These are phyloP conservation scores for Columba janthina DNA, from an alignment of 2,113 vertebrate species.

Conservation along the genomic window DNA sequence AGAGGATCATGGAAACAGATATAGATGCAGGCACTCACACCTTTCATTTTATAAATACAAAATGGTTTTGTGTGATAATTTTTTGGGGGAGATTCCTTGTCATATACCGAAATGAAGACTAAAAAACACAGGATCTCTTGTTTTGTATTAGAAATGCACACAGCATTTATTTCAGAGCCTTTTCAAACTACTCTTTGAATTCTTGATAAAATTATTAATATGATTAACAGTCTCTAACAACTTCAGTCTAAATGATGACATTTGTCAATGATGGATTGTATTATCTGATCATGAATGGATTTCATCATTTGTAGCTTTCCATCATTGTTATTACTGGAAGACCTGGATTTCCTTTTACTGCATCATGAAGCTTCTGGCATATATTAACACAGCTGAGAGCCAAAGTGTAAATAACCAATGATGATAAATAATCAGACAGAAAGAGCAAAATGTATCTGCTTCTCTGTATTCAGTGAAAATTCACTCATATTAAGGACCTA, in stretches of 20 bases:
- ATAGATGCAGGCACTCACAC: background rate
- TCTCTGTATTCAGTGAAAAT: background rate
- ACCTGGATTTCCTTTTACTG: background rate
- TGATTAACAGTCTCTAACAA: background rate
- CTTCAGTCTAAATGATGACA: background rate
- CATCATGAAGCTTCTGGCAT: background rate
- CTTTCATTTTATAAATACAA: background rate
- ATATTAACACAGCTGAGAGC: background rate
- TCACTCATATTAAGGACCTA: background rate
- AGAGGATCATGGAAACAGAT: background rate
- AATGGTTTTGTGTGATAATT: background rate
- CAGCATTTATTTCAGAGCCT: background rate
- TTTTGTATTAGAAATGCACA: background rate
- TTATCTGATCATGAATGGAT: conserved; percentile 24
- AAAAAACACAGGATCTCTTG: background rate
- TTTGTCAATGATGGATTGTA: conserved; percentile 29
- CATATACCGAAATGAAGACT: background rate
- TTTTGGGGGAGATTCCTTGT: background rate
- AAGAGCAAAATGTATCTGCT: background rate
- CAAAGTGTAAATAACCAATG: background rate
- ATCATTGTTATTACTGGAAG: background rate
- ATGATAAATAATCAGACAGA: background rate
- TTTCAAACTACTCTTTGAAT: background rate
- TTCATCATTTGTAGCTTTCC: conserved; percentile 35
- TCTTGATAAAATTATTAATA: background rate